Conservation (phyloP, 2,888 invertebrate species). For the Drosophila nigricruria region DNA sequence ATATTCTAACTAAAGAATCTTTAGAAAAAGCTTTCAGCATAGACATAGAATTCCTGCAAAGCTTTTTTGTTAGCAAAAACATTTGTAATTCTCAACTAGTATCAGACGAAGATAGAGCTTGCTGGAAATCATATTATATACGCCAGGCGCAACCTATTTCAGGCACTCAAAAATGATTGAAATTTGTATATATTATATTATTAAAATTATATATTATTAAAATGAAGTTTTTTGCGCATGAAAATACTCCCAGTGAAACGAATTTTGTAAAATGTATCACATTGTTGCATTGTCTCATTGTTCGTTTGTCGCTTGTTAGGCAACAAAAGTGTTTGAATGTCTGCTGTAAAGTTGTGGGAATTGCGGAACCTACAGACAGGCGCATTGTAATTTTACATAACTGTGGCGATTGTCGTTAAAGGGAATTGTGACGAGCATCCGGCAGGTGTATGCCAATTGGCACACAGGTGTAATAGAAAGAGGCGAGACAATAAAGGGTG, state of each 20-base stretch:
- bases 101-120: no score
- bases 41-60: no score
- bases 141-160: no score
- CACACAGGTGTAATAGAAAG: constrained; percentile 19
- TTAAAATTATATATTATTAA: no score
- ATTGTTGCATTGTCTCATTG: constrained; percentile 17
- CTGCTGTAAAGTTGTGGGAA: constrained; percentile 21
- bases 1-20: no score
- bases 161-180: no score
- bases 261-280: constrained; percentile 6
- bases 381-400: constrained; percentile 26
- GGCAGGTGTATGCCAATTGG: constrained; percentile 53
- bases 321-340: constrained; percentile 18
- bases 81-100: no score
- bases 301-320: constrained; percentile 1
- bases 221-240: background rate
- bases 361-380: background rate
- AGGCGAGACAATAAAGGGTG: constrained; percentile 25
- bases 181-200: background rate
- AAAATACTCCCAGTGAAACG: background rate
- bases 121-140: no score
- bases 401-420: background rate
- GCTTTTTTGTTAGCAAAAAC: no score
- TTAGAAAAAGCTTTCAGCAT: no score
- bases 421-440: constrained; percentile 33